Percentiles rank a stretch among this genome's conserved stretches.
Evolutionary conservation across 2,113 vertebrate species (phyloP).

Genomic region (Chaenogobius annularis): DNA sequence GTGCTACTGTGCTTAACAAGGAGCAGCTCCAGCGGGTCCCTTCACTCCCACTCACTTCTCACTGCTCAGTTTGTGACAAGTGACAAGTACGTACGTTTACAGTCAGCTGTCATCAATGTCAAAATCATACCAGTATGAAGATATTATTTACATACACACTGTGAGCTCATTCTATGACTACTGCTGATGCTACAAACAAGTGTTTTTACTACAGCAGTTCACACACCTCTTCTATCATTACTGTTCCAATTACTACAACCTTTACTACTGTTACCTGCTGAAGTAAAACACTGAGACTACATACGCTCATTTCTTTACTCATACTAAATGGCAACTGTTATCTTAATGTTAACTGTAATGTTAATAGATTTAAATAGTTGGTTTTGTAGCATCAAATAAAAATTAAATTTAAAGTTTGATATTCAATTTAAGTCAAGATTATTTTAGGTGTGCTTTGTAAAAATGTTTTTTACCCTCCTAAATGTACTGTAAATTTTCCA

Average conservation of each 20-base stretch:
- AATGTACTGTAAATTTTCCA: too few relatives aligned
- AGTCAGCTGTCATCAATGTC: slow-evolving; percentile 1
- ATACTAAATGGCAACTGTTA: too few relatives aligned
- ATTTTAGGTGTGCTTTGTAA: too few relatives aligned
- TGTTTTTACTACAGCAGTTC: not conserved
- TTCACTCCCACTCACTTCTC: slow-evolving; percentile 10
- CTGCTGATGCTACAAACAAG: not conserved
- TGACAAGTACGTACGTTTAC: not conserved
- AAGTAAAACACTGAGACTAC: too few relatives aligned
- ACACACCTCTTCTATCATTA: not conserved
- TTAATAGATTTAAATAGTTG: too few relatives aligned
- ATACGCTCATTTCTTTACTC: too few relatives aligned
- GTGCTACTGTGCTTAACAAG: not conserved
- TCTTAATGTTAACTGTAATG: too few relatives aligned
- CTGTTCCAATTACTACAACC: not conserved
- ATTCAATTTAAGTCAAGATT: too few relatives aligned
- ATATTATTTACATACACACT: not conserved
- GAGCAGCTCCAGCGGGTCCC: not conserved
- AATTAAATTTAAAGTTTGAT: too few relatives aligned
- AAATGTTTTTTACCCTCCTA: too few relatives aligned
- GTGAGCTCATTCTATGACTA: not conserved
- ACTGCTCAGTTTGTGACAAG: slow-evolving; percentile 2
- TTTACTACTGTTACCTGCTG: too few relatives aligned
- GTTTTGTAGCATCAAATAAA: too few relatives aligned
- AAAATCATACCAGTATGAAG: not conserved